Conservation (phyloP, 2,888 invertebrate species). For the Colletes collaris region DNA sequence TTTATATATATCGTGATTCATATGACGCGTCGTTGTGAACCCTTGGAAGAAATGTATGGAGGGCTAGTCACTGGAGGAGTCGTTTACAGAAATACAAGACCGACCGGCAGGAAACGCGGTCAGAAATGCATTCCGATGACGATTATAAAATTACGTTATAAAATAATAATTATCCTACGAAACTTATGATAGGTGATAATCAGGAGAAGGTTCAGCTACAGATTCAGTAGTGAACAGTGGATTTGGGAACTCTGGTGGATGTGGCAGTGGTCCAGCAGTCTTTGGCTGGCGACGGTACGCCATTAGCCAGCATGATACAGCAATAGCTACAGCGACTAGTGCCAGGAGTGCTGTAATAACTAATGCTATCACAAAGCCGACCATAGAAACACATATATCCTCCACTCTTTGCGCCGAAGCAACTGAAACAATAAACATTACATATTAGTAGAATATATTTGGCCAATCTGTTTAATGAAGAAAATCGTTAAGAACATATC, state of each 20-base stretch:
- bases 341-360: constrained; percentile 96
- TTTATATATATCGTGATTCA: constrained; percentile 48
- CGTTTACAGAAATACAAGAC: constrained; percentile 78
- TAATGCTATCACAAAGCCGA: constrained; percentile 95
- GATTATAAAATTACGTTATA: constrained; percentile 74
- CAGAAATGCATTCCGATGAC: constrained; percentile 77
- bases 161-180: constrained; percentile 71
- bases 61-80: constrained; percentile 81
- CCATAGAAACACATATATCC: constrained; percentile 96
- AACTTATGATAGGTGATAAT: constrained; percentile 85
- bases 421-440: constrained; percentile 80
- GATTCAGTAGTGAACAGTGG: constrained; percentile 94
- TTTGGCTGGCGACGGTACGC: constrained; percentile 95
- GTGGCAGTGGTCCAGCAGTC: constrained; percentile 94
- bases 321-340: constrained; percentile 96
- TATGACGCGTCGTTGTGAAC: constrained; percentile 51
- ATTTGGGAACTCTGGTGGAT: constrained; percentile 97
- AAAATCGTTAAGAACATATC: not conserved
- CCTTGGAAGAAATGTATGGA: constrained; percentile 55
- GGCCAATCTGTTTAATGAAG: no score
- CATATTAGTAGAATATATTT: not conserved
- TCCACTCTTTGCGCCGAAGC: constrained; percentile 86
- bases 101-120: constrained; percentile 75
- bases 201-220: constrained; percentile 92
- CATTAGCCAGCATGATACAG: constrained; percentile 97